A percentile compares a stretch with the other conserved stretches of the same genome.
Conservation (phyloP, 2,113 vertebrate genomes). For the Lycocorax pyrrhopterus region DNA sequence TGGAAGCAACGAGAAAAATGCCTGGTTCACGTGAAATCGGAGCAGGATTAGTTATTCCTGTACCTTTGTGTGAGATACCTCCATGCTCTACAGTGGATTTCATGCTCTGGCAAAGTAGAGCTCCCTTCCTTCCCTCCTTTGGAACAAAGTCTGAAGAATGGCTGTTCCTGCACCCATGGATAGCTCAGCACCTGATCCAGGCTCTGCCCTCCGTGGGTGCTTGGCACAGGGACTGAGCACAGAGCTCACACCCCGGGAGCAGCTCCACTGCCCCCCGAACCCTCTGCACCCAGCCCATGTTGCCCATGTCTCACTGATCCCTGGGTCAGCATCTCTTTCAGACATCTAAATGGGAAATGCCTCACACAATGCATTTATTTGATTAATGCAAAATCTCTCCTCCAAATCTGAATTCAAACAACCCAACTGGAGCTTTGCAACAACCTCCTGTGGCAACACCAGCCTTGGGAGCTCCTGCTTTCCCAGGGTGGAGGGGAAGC, state of each 20-base stretch:
- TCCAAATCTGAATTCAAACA: background rate
- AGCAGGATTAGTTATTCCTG: background rate
- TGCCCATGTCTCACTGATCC: background rate
- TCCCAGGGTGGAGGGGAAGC: background rate
- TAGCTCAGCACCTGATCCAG: background rate
- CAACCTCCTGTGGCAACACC: background rate
- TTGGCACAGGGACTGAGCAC: background rate
- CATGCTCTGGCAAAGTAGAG: background rate
- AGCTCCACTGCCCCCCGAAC: background rate
- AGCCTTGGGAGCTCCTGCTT: background rate
- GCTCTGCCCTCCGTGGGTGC: background rate
- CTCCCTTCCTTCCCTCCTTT: background rate
- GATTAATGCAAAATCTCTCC: background rate
- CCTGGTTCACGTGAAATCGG: background rate
- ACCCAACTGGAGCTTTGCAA: background rate
- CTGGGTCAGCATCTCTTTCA: background rate
- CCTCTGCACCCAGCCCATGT: background rate
- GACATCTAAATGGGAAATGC: background rate
- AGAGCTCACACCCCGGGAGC: background rate
- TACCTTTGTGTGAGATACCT: background rate
- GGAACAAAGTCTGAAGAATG: background rate
- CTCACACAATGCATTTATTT: background rate
- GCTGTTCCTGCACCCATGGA: background rate
- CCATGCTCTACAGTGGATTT: background rate
- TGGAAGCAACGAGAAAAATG: background rate